These are phyloP conservation scores for Pholis gunnellus DNA, from an alignment of 2,113 vertebrate genomes.

Conservation along the genomic window DNA sequence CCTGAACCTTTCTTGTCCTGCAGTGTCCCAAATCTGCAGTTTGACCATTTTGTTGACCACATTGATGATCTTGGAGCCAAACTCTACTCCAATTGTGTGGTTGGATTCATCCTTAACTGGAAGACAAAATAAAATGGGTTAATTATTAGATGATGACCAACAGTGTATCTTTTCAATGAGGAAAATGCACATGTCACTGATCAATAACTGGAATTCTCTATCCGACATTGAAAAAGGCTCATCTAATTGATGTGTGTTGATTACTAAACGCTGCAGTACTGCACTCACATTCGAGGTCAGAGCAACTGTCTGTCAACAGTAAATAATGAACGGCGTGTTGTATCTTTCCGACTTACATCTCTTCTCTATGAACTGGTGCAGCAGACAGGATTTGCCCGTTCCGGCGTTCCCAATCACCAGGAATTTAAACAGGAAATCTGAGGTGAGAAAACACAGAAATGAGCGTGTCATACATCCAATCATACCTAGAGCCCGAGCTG, in stretches of 20 bases:
- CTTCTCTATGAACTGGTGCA: conserved; percentile 94
- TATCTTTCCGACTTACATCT: conserved; percentile 87
- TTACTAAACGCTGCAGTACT: not conserved
- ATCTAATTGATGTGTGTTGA: not conserved
- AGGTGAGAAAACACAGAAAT: conserved; percentile 15
- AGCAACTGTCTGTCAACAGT: not conserved
- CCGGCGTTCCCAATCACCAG: conserved; percentile 95
- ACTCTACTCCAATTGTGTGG: conserved; percentile 95
- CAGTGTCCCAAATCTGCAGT: conserved; percentile 96
- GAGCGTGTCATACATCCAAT: not conserved
- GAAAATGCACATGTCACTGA: not conserved
- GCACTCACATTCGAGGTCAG: not conserved
- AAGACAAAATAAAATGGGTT: conserved; percentile 1
- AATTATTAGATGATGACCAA: not conserved
- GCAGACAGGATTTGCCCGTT: conserved; percentile 90
- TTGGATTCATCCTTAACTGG: conserved; percentile 96
- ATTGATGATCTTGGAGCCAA: conserved; percentile 93
- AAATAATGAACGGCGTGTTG: not conserved
- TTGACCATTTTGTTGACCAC: conserved; percentile 94
- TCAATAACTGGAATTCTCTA: not conserved
- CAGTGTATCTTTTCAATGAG: not conserved
- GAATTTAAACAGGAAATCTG: conserved; percentile 97
- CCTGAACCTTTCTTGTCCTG: conserved; percentile 95
- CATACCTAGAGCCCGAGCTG: not conserved
- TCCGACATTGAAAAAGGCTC: not conserved